phyloP scores from a whole-genome alignment of 2,888 invertebrate species.

The Arrhopalites spinosus region DNA sequence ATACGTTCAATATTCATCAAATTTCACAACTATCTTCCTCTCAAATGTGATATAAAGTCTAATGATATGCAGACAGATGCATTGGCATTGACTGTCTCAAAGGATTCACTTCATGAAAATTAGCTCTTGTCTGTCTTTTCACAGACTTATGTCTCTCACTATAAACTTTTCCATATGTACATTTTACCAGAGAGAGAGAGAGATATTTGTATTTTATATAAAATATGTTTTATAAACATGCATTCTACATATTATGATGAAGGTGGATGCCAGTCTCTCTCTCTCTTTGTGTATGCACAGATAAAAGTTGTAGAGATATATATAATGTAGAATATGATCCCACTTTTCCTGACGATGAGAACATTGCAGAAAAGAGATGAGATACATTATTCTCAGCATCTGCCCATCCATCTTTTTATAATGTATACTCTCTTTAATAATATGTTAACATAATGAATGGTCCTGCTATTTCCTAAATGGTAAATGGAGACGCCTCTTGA shows the following conservation, averaged over 20 bases:
- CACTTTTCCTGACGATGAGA: background rate
- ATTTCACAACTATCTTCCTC: constrained; percentile 32
- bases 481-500: constrained; percentile 8
- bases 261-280: background rate
- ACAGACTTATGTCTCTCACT: background rate
- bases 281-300: background rate
- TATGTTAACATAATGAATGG: constrained; percentile 24
- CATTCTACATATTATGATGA: background rate
- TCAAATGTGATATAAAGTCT: constrained; percentile 37
- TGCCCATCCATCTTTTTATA: background rate
- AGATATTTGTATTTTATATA: too few relatives aligned
- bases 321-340: too few relatives aligned
- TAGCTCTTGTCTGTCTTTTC: constrained; percentile 29
- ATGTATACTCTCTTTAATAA: constrained; percentile 19
- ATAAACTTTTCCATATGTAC: background rate
- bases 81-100: constrained; percentile 31
- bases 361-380: background rate
- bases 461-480: constrained; percentile 1
- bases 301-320: too few relatives aligned
- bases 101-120: constrained; percentile 43
- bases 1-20: constrained; percentile 42
- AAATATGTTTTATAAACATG: too few relatives aligned
- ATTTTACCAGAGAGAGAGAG: too few relatives aligned
- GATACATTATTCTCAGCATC: constrained; percentile 1
- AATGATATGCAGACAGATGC: constrained; percentile 41